Conservation (phyloP, 1,140 invertebrate genomes). For the Brachionus angularis region DNA sequence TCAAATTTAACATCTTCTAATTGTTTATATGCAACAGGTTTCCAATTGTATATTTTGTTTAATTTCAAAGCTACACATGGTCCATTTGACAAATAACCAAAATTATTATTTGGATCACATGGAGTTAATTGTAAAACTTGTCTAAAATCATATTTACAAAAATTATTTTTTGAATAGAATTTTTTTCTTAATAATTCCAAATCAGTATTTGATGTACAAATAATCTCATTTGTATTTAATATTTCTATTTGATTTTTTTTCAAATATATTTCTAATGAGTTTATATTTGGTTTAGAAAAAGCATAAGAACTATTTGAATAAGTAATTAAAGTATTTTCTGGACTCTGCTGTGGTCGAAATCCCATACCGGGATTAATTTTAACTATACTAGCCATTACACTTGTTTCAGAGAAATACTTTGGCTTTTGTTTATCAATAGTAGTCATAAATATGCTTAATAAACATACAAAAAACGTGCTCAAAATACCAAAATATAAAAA, state of each 20-base stretch:
- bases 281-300: no score
- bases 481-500: constrained; percentile 3
- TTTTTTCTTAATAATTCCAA: no score
- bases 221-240: no score
- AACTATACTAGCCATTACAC: constrained; percentile 8
- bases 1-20: constrained; percentile 9
- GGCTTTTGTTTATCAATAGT: neutral
- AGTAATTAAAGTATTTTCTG: neutral
- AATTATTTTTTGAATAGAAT: neutral
- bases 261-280: no score
- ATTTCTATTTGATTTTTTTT: no score
- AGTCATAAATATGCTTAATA: neutral
- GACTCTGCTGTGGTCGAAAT: neutral
- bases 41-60: constrained; percentile 33
- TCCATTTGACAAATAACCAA: constrained; percentile 1
- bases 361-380: constrained; percentile 26
- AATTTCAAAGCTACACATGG: constrained; percentile 31
- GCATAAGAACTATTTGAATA: no score
- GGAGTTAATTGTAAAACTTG: neutral
- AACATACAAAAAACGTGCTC: constrained; percentile 3
- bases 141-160: constrained; percentile 30
- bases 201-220: no score
- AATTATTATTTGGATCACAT: neutral
- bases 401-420: constrained; percentile 1
- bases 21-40: constrained; percentile 6